These are phyloP conservation scores for Anguilla anguilla DNA, from an alignment of 2,797 vertebrate genomes.

Conservation along the genomic window DNA sequence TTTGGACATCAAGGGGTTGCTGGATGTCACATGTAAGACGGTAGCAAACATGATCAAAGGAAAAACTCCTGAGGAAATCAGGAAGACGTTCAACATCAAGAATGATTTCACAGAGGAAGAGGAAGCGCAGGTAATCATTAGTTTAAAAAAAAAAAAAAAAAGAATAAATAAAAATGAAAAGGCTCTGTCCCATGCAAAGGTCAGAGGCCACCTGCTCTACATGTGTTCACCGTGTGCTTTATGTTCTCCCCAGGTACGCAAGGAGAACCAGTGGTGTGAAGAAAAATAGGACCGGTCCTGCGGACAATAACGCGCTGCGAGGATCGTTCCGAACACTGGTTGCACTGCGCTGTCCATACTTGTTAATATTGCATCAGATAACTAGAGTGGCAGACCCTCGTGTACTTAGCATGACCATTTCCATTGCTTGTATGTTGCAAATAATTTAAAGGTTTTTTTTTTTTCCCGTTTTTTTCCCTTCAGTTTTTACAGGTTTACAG, in stretches of 20 bases:
- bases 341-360: slow-evolving; percentile 99
- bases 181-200: background rate
- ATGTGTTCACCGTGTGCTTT: background rate
- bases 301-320: slow-evolving; percentile 82
- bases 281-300: slow-evolving; percentile 85
- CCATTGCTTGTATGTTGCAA: slow-evolving; percentile 82
- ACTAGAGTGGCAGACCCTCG: slow-evolving; percentile 76
- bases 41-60: slow-evolving; percentile 98
- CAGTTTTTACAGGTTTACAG: slow-evolving; percentile 43
- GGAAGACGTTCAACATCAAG: slow-evolving; percentile 99
- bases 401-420: slow-evolving; percentile 81
- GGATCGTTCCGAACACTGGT: slow-evolving; percentile 86
- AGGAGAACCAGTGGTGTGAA: slow-evolving; percentile 99
- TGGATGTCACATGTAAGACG: slow-evolving; percentile 95
- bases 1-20: slow-evolving; percentile 95
- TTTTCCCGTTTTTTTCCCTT: slow-evolving; percentile 40
- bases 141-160: background rate
- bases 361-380: slow-evolving; percentile 90
- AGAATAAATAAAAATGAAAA: background rate
- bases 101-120: slow-evolving; percentile 99
- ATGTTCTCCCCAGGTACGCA: slow-evolving; percentile 83
- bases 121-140: slow-evolving; percentile 89
- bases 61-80: slow-evolving; percentile 98
- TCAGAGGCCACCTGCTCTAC: background rate
- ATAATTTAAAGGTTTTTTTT: slow-evolving; percentile 68